A percentile compares a stretch with the other conserved stretches of the same genome.
Conservation (phyloP, 2,113 vertebrate species). For the Pachyramphus minor region DNA sequence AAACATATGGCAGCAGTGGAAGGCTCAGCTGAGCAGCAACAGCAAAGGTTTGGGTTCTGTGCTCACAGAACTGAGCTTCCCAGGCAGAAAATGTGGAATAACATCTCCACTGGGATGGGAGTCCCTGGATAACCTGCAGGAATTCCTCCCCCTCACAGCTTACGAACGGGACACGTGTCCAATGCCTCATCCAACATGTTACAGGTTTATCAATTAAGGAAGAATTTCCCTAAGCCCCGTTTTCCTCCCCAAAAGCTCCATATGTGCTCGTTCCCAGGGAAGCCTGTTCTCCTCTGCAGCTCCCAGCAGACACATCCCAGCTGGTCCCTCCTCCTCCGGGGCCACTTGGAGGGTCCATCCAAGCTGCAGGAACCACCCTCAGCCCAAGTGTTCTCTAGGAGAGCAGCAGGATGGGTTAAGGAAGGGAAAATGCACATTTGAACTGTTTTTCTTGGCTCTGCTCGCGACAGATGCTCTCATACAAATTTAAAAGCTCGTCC, state of each 20-base stretch:
- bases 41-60: not conserved
- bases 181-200: not conserved
- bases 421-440: fast-evolving
- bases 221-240: not conserved
- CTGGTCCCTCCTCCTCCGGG: not conserved
- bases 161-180: not conserved
- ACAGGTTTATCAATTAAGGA: not conserved
- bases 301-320: not conserved
- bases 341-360: not conserved
- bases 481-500: not conserved
- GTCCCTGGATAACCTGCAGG: not conserved
- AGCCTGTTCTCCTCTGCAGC: not conserved
- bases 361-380: not conserved
- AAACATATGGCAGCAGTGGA: not conserved
- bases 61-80: not conserved
- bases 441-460: not conserved
- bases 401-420: not conserved
- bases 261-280: not conserved
- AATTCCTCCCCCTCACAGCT: not conserved
- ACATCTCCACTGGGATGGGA: not conserved
- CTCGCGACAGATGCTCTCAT: not conserved
- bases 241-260: not conserved
- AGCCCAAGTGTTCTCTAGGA: fast-evolving
- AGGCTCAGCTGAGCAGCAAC: not conserved
- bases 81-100: not conserved